Evolutionary conservation across 2,797 vertebrate genomes (phyloP).

Genomic region (Microctenopoma stevenorrisi): DNA sequence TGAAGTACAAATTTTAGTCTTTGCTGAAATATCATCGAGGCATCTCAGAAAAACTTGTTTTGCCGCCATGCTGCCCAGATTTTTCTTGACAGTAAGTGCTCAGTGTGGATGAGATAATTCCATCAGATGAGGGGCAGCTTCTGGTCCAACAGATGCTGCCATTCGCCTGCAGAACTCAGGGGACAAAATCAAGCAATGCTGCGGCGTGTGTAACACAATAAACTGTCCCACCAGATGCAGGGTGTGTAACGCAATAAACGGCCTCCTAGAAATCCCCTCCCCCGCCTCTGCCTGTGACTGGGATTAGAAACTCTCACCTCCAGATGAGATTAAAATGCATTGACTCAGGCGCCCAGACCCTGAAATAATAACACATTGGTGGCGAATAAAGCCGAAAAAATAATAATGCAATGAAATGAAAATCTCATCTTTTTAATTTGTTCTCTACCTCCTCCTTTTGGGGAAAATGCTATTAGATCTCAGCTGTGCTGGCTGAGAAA

Average conservation of each 20-base stretch:
- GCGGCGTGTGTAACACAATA: slow-evolving; percentile 65
- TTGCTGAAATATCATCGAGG: slow-evolving; percentile 41
- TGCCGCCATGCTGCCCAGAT: background rate
- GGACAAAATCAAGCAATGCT: slow-evolving; percentile 55
- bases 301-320: slow-evolving; percentile 73
- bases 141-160: slow-evolving; percentile 73
- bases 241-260: slow-evolving; percentile 69
- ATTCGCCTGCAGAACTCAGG: slow-evolving; percentile 64
- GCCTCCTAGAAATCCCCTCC: slow-evolving; percentile 28
- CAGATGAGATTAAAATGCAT: slow-evolving; percentile 73
- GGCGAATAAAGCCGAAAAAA: slow-evolving; percentile 57
- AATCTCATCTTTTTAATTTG: slow-evolving; percentile 67
- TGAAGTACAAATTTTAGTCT: slow-evolving; percentile 30
- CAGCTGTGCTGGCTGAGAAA: slow-evolving; percentile 38
- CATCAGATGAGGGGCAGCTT: slow-evolving; percentile 61
- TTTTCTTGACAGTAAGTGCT: slow-evolving; percentile 51
- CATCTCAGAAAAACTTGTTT: slow-evolving; percentile 33
- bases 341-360: slow-evolving; percentile 45
- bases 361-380: slow-evolving; percentile 68
- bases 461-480: slow-evolving; percentile 60
- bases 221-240: slow-evolving; percentile 73
- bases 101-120: slow-evolving; percentile 60
- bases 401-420: slow-evolving; percentile 67
- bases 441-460: slow-evolving; percentile 50
- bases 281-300: slow-evolving; percentile 44